Conservation (phyloP, 2,797 vertebrate species). For the Sebastes iracundus region DNA sequence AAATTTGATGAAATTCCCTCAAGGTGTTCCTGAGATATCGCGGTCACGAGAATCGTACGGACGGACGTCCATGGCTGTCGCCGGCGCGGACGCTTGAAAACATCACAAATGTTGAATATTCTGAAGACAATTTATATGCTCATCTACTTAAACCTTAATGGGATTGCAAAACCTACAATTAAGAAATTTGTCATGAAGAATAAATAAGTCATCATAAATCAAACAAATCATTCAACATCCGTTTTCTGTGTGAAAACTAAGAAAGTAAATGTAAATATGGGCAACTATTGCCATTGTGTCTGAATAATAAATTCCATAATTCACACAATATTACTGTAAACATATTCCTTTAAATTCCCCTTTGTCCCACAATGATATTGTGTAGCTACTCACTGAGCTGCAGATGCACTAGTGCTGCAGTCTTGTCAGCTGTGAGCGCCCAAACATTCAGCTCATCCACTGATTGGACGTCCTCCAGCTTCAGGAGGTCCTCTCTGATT, state of each 20-base stretch:
- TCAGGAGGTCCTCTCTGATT: conserved; percentile 92
- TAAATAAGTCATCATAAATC: not conserved
- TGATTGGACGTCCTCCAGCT: conserved; percentile 92
- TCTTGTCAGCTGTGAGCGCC: conserved; percentile 94
- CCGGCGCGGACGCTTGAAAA: too few species aligned
- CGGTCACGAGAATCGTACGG: too few species aligned
- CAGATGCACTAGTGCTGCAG: conserved; percentile 90
- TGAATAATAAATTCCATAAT: not conserved
- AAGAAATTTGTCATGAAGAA: not conserved
- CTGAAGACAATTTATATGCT: not conserved
- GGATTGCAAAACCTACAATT: not conserved
- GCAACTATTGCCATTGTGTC: not conserved
- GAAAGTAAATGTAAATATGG: not conserved
- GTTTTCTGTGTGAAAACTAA: not conserved
- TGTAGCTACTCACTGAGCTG: conserved; percentile 87
- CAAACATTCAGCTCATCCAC: conserved; percentile 95
- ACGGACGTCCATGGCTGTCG: too few species aligned
- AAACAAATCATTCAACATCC: not conserved
- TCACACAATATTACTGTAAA: not conserved
- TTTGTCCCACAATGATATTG: not conserved
- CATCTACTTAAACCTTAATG: not conserved
- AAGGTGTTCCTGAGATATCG: too few species aligned
- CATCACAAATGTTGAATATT: not conserved
- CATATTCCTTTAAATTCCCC: not conserved
- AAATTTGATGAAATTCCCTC: too few species aligned